These are phyloP conservation scores for Eulemur rufifrons DNA, from an alignment of 2,113 vertebrate species.

Conservation along the genomic window DNA sequence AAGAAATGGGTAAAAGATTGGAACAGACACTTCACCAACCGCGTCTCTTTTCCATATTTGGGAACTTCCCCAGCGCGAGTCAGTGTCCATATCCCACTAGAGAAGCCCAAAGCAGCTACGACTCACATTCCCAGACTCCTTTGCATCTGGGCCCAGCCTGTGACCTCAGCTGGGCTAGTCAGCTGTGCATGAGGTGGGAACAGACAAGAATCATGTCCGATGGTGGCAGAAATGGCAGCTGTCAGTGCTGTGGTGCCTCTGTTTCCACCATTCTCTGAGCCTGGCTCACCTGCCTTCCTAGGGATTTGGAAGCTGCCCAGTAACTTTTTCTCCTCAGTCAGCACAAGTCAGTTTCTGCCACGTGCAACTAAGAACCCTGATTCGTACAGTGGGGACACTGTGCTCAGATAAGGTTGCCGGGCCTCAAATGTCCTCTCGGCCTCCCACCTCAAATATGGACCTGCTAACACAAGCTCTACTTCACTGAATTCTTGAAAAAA, in stretches of 20 bases:
- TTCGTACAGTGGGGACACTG: neutral
- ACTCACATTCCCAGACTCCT: neutral
- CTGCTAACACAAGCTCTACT: neutral
- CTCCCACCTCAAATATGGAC: neutral
- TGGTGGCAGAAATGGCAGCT: rapidly evolving
- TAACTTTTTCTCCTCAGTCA: neutral
- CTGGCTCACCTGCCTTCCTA: neutral
- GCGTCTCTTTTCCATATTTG: neutral
- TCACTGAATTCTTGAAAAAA: neutral
- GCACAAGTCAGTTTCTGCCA: neutral
- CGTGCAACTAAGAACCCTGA: neutral
- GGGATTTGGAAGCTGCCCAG: neutral
- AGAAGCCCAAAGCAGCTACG: neutral
- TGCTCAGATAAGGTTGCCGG: neutral
- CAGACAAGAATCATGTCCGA: neutral
- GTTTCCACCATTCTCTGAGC: neutral
- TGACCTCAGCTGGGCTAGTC: neutral
- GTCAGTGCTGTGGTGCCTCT: neutral
- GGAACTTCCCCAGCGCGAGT: neutral
- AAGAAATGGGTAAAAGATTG: neutral
- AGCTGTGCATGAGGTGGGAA: neutral
- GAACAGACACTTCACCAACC: neutral
- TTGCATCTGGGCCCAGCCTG: no score
- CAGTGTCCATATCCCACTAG: neutral
- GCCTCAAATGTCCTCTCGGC: neutral